These are phyloP conservation scores for Channa argus DNA, from an alignment of 2,113 vertebrate genomes.

Conservation along the genomic window DNA sequence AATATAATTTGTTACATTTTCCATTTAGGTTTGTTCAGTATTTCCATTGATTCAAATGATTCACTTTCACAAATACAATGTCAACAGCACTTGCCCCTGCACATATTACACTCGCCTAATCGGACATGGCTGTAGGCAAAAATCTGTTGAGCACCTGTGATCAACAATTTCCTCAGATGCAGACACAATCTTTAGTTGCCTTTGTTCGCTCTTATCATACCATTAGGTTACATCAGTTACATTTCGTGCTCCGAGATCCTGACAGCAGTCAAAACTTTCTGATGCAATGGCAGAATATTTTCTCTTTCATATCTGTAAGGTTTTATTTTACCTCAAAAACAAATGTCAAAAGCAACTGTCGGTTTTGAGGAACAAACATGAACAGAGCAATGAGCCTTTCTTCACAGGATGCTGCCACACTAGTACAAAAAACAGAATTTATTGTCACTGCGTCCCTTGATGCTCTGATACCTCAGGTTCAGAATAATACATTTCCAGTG, in stretches of 20 bases:
- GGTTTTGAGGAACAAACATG: slow-evolving; percentile 7
- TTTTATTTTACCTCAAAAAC: neutral
- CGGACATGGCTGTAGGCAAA: too few species aligned
- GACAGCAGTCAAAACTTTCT: slow-evolving; percentile 6
- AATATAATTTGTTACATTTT: too few species aligned
- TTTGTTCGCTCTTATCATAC: too few species aligned
- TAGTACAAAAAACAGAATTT: neutral
- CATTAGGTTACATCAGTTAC: slow-evolving; percentile 1
- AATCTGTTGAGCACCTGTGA: too few species aligned
- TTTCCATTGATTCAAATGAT: too few species aligned
- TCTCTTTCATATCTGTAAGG: neutral
- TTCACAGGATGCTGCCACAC: neutral
- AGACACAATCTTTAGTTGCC: too few species aligned
- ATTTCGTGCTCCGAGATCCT: neutral
- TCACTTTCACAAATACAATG: too few species aligned
- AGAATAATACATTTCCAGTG: too few species aligned
- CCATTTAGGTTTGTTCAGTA: too few species aligned
- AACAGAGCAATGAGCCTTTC: slow-evolving; percentile 3
- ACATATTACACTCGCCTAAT: too few species aligned
- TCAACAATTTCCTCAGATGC: too few species aligned
- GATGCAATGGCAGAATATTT: slow-evolving; percentile 9
- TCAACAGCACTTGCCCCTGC: too few species aligned
- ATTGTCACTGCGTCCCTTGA: neutral
- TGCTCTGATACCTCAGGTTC: neutral
- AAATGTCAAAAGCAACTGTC: neutral